These are phyloP conservation scores for Nannobrachium achirus DNA, from an alignment of 2,113 vertebrate genomes.

Conservation along the genomic window DNA sequence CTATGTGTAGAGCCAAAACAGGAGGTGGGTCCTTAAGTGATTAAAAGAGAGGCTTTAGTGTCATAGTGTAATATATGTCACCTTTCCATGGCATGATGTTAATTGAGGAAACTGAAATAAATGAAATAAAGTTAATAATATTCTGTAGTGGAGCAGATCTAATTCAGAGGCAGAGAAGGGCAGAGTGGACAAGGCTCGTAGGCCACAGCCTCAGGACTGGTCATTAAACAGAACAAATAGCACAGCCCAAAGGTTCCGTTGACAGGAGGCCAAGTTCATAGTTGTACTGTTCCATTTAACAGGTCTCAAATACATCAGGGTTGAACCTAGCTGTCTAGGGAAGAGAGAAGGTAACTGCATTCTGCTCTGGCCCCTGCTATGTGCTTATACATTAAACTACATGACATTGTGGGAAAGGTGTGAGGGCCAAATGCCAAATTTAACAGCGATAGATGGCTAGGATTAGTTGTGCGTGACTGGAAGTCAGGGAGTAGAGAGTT, in stretches of 20 bases:
- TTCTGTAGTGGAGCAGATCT: too few relatives aligned
- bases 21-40: too few relatives aligned
- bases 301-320: conserved; percentile 4
- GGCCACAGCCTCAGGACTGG: conserved; percentile 10
- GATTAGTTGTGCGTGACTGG: conserved; percentile 68
- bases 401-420: conserved; percentile 26
- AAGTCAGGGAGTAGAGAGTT: conserved; percentile 31
- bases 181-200: neutral
- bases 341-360: conserved; percentile 14
- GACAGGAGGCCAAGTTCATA: conserved; percentile 3
- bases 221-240: neutral
- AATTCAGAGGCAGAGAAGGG: conserved; percentile 10
- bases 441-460: conserved; percentile 50
- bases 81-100: too few relatives aligned
- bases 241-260: neutral
- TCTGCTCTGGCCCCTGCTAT: conserved; percentile 6
- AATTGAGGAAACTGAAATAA: too few relatives aligned
- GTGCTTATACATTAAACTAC: conserved; percentile 25
- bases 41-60: too few relatives aligned
- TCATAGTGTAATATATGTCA: too few relatives aligned
- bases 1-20: too few relatives aligned
- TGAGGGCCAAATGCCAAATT: conserved; percentile 19
- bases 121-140: too few relatives aligned
- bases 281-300: conserved; percentile 10
- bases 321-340: neutral